Base-by-base conservation (phyloP, 2,888 invertebrate species). In the Nasonia oneida region DNA sequence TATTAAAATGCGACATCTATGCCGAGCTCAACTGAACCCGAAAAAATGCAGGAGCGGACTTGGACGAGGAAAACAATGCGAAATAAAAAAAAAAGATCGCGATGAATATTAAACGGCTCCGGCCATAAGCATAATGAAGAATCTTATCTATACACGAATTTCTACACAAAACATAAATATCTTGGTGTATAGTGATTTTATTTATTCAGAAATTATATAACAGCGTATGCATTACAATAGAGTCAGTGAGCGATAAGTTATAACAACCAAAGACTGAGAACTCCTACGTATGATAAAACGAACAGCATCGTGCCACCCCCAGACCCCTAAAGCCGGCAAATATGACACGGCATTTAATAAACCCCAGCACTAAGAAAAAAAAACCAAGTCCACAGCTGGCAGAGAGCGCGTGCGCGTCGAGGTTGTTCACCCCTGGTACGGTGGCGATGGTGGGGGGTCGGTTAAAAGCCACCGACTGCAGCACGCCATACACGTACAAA, bases 1-100 rank as follows among this genome's bases (percentile, higher is more conserved):
- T 82, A 82, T 82, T 75, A 70, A 82, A 81, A 64, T 47, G 33
- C 67, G 50, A 73, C 50, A 29, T 37, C 61, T 23, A 3, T 50
- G 39, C 37, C 18, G 64, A 15, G 67, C 37, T n/a, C 23, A 61
- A 29, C 42, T 15, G 14, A 77, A 47, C 8, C 29, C 42, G 42
- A 8, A 23, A 67, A 29, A 67, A 47, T 12, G 23, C 18, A 70
- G 33, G 37, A 42, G 50, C 10, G 67, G 6, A 53, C 3, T 50
- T n/a, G 80, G 23, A 37, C 29, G 29, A 53, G 71, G 15, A 70
- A 71, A n/a, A 33, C 70, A 29, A 71, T 50, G 67, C n/a, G 67
- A 70, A 79, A 50, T 64, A 29, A 64, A 47, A 80, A 39, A 79
- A 12, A n/a, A 15, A 79, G 18, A 50, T 70, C n/a, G 37, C 23